phyloP scores from a whole-genome alignment of 2,797 vertebrate species.

The Tauraco hartlaubi region DNA sequence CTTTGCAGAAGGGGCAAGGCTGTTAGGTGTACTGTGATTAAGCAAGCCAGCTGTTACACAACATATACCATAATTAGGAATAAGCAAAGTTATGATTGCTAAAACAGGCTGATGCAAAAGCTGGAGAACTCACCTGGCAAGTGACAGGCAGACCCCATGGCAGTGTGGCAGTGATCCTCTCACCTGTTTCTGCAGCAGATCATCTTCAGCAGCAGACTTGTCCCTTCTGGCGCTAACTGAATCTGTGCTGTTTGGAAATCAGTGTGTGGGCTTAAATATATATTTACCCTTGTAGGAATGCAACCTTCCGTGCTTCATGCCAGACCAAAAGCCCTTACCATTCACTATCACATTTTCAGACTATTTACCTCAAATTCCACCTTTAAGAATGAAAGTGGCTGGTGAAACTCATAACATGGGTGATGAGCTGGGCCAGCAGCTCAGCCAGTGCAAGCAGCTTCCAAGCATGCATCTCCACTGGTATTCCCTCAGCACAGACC shows the following conservation, averaged over 20 bases:
- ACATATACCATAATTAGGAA: not conserved
- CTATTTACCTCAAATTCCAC: not conserved
- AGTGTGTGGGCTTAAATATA: not conserved
- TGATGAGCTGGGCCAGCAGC: not conserved
- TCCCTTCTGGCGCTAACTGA: not conserved
- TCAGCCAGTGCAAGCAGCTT: not conserved
- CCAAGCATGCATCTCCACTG: not conserved
- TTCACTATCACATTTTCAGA: not conserved
- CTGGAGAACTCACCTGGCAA: not conserved
- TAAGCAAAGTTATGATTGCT: not conserved
- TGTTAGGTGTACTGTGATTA: not conserved
- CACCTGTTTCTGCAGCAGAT: not conserved
- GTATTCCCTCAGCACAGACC: not conserved
- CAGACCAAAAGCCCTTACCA: not conserved
- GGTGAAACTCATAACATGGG: not conserved
- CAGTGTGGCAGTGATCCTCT: not conserved
- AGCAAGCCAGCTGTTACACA: not conserved
- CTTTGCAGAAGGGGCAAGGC: not conserved
- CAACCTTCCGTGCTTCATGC: not conserved
- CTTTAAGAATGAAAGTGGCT: not conserved
- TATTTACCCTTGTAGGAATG: not conserved
- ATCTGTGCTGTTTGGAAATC: not conserved
- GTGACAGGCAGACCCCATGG: not conserved
- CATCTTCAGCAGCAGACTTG: not conserved
- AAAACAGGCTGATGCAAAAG: not conserved